Base-by-base conservation (phyloP, 2,888 invertebrate species). In the Hemaris fuciformis region DNA sequence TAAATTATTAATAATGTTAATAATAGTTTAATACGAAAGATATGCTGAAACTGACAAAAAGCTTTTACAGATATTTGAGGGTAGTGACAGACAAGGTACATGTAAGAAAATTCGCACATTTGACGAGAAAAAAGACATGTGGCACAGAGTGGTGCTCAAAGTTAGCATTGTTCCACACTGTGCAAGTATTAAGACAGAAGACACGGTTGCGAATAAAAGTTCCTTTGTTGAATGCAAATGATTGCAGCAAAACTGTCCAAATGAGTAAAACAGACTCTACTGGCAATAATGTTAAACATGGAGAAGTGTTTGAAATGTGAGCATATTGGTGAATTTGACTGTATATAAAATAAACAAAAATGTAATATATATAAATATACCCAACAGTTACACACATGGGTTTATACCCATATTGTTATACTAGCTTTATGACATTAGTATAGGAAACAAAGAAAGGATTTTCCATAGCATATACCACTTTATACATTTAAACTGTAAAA, bases 41-140 rank as follows among this genome's bases (percentile, higher is more conserved):
- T 87, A 92, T 92, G 91, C 86, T 90, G 84, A 89, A 88, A 88
- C 83, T 89, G 82, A 88, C 86, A 73, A 82, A 85, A 75, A 90
- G 87, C 86, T 89, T 88, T 89, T 89, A 77, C 88, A 91, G 88
- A 91, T 89, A 80, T 78, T 79, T 88, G 71, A 84, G 77, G 71
- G 75, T 86, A 84, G 77, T 85, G 82, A 87, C 70, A 82, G 77
- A 76, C 75, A 80, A 75, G 69, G 64, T 73, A 72, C 76, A 84
- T 83, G 82, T 84, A 70, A 85, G 80, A 73, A 77, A 73, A 62
- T 78, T 77, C 63, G 73, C 80, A 67, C 73, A 83, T 71, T 78
- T 85, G 66, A 81, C 75, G 74, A 77, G 73, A 72, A 74, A 77
- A 69, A 81, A 83, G 76, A 74, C 71, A 84, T 86, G 82, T 78